These are phyloP conservation scores for Xylocampa areola DNA, from an alignment of 2,888 invertebrate species.

Conservation along the genomic window DNA sequence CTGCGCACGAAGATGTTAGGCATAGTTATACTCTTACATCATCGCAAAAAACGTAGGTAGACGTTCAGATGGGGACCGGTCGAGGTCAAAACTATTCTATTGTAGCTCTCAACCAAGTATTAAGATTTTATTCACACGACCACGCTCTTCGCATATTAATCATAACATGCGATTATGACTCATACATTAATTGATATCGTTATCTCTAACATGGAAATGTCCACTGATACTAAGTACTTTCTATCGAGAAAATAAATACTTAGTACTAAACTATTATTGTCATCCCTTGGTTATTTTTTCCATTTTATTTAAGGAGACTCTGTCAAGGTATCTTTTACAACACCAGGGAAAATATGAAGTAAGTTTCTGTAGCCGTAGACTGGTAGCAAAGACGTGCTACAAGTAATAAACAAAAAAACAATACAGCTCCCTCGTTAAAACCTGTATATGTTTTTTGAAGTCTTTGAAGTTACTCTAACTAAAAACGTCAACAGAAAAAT, in stretches of 20 bases:
- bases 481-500: constrained; percentile 22
- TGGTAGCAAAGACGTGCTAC: neutral
- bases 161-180: constrained; percentile 52
- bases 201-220: constrained; percentile 35
- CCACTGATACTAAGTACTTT: constrained; percentile 11
- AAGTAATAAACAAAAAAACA: constrained; percentile 30
- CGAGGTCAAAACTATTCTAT: constrained; percentile 86
- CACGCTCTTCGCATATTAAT: constrained; percentile 50
- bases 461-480: constrained; percentile 14
- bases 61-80: constrained; percentile 67
- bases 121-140: constrained; percentile 70
- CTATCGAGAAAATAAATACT: constrained; percentile 9
- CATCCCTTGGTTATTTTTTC: constrained; percentile 5
- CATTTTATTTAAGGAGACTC: too few relatives aligned
- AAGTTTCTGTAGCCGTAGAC: constrained; percentile 6
- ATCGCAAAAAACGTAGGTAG: constrained; percentile 57
- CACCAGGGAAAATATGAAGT: constrained; percentile 6
- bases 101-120: constrained; percentile 67
- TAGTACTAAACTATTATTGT: constrained; percentile 3
- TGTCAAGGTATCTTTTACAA: too few relatives aligned
- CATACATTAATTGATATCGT: constrained; percentile 50
- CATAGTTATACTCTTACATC: constrained; percentile 57
- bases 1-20: constrained; percentile 38
- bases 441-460: constrained; percentile 12
- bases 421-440: constrained; percentile 20